Base-by-base conservation (phyloP, 2,113 vertebrate genomes). In the Malurus alboscapulatus region DNA sequence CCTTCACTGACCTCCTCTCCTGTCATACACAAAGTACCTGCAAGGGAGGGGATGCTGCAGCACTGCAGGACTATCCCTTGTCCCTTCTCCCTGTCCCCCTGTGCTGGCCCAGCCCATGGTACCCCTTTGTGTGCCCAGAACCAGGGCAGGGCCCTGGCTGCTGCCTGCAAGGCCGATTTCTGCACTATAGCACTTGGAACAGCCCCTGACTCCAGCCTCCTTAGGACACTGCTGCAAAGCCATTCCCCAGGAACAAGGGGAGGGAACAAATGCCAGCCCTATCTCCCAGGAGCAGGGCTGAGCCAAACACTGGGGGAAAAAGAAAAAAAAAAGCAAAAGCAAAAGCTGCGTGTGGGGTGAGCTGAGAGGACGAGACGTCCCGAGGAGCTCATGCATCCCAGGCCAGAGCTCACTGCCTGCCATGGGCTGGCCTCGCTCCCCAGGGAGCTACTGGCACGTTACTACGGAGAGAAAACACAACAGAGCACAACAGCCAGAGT, bases 381-480 rank as follows among this genome's bases (percentile, higher is more conserved):
- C 0, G 1, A 79, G 42, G 53, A 90, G 27, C 34, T 17, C 0
- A 0, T 11, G 21, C 65, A 48, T 63, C 74, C 59, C 79, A 36
- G 27, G 85, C 82, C 1, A 1, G 54, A 65, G 90, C 63, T 72
- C 0, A 0, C 79, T 61, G 82, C 55, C 61, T 1, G 36, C 83
- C 21, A 5, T 0, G 2, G 77, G 78, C 79, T 84, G 94, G 88
- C 90, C 88, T 73, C 17, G 8, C 83, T 94, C 73, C 92, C 63
- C 63, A 22, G 71, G 63, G 73, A 94, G 82, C 48, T 65, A 14
- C 73, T 65, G 83, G 91, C 91, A 94, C 0, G 84, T 95, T 95
- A 86, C 93, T 92, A 92, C 12, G 32, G 84, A 92, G 75, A 91
- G 80, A 73, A 94, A 87, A 90, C 85, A 87, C 72, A 95, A 93